Evolutionary conservation across 1,140 invertebrate genomes (phyloP), one percentile per base, ranked within the genome.

Genomic region (Pseudomyrmex gracilis): DNA sequence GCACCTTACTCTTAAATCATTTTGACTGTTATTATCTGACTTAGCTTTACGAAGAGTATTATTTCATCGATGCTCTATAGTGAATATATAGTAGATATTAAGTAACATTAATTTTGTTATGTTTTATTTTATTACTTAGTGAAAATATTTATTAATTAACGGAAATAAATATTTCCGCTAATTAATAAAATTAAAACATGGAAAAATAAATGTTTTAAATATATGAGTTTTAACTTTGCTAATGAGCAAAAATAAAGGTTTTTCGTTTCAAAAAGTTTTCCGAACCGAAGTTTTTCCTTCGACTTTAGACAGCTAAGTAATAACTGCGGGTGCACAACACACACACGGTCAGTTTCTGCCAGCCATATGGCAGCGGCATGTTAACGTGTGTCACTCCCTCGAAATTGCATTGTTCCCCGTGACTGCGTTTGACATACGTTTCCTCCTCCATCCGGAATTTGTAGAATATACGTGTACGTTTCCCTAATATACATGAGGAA

Each of bases 321-420:
- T 78, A 34, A 5, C 34, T 20, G n/a, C 7, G 13, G 20, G 63
- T 76, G 20, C 57, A 53, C 49, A 63, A 55, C 70, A 61, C 74
- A 61, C 74, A 1, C 49, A 17, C 82, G 51, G 67, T 80, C 45
- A 61, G 68, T 89, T 34, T 89, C 85, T 92, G 91, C 66, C 73
- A 34, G 83, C 91, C 92, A 92, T 92, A 92, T 92, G 92, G 90
- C 63, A 0, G 17, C 67, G 80, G 74, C 8, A 55, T 45, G 57
- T 73, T 68, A 86, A 88, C 83, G 64, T 84, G 77, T 84, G 77
- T 84, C 84, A 76, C 76, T 82, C 73, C 84, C 88, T 85, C 86
- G 53, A 89, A 91, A 92, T 89, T 89, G 86, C 85, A 91, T 91
- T 91, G 91, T 90, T 90, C 49, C 76, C 45, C 15, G 17, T 34